Evolutionary conservation across 2,888 invertebrate genomes (phyloP).

Genomic region (Colletes collaris): DNA sequence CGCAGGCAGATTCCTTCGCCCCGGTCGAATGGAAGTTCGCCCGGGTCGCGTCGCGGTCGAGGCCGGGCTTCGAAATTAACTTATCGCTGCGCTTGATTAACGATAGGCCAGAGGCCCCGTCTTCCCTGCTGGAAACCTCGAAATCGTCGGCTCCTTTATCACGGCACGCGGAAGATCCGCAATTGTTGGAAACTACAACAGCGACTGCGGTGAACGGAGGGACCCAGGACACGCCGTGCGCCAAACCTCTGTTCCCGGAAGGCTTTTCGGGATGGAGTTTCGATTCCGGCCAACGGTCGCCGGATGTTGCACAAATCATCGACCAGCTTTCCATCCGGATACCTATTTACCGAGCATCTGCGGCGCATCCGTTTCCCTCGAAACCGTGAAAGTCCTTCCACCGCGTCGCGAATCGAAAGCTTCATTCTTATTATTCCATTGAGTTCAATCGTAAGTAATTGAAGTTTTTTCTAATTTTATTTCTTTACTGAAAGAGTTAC

Average conservation of each 20-base stretch:
- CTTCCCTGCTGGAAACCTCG: constrained; percentile 8
- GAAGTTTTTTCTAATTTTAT: too few species aligned
- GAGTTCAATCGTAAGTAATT: too few species aligned
- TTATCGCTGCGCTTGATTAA: constrained; percentile 37
- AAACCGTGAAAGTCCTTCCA: too few species aligned
- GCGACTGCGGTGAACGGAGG: constrained; percentile 28
- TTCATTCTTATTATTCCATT: too few species aligned
- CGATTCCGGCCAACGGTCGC: constrained; percentile 46
- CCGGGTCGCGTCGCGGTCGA: constrained; percentile 9
- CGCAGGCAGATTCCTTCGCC: constrained; percentile 11
- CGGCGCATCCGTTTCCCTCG: background rate
- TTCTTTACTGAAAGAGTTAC: too few species aligned
- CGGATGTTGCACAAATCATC: constrained; percentile 56
- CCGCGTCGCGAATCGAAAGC: too few species aligned
- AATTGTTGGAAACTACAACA: constrained; percentile 54
- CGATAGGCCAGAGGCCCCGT: constrained; percentile 32
- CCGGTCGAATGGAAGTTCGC: constrained; percentile 3
- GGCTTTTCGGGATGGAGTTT: constrained; percentile 43
- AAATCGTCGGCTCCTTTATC: constrained; percentile 41
- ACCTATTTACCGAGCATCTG: constrained; percentile 33
- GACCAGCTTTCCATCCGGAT: constrained; percentile 48
- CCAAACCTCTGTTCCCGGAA: constrained; percentile 40
- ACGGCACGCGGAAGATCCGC: constrained; percentile 38
- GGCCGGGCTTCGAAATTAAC: constrained; percentile 14
- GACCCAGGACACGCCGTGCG: background rate